These are phyloP conservation scores for Menidia menidia DNA, from an alignment of 2,797 vertebrate genomes.

Conservation along the genomic window DNA sequence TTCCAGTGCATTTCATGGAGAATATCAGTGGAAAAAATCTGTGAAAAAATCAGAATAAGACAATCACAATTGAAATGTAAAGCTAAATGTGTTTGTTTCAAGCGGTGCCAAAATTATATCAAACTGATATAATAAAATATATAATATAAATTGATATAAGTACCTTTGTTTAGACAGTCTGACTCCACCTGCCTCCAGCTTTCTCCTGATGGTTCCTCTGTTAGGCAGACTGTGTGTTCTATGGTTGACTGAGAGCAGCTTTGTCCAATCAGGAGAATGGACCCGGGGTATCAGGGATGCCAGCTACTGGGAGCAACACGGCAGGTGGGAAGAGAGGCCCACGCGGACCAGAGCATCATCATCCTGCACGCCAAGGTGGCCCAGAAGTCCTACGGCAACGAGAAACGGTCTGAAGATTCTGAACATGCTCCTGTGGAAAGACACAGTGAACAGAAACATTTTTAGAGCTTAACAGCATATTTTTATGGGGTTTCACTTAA, in stretches of 20 bases:
- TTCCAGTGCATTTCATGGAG: too few species aligned
- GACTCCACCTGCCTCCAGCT: too few species aligned
- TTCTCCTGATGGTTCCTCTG: not conserved
- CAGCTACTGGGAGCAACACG: constrained; percentile 63
- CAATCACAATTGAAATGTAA: too few species aligned
- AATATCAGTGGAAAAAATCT: too few species aligned
- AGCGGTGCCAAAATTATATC: too few species aligned
- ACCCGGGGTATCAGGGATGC: constrained; percentile 50
- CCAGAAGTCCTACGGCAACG: constrained; percentile 96
- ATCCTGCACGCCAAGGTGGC: constrained; percentile 95
- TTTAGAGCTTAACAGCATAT: too few species aligned
- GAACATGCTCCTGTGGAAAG: not conserved
- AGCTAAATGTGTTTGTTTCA: too few species aligned
- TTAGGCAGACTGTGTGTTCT: not conserved
- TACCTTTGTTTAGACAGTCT: too few species aligned
- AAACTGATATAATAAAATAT: too few species aligned
- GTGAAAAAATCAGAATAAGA: too few species aligned
- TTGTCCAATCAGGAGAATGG: constrained; percentile 65
- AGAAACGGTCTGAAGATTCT: constrained; percentile 89
- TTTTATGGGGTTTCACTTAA: too few species aligned
- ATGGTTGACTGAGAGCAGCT: not conserved
- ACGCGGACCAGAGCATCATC: constrained; percentile 85
- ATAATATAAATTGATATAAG: too few species aligned
- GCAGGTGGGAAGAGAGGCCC: constrained; percentile 80
- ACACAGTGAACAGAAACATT: not conserved